Evolutionary conservation across 1,140 invertebrate genomes (phyloP), one percentile per base, ranked within the genome.

Genomic region (honey bee (Apis mellifera)): DNA sequence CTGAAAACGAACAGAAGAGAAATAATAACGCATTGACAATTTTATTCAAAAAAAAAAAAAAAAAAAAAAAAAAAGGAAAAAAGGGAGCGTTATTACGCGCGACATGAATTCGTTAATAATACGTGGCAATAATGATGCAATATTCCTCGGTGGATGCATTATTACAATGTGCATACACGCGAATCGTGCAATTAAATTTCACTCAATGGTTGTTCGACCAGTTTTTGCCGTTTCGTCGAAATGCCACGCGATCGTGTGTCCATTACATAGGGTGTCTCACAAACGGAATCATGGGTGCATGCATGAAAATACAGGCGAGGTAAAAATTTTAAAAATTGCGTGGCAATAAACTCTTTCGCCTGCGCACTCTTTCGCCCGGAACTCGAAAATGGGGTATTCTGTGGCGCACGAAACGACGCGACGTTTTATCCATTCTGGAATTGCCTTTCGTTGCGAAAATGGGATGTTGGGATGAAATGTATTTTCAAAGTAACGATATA

Each of bases 311-410:
- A 74, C 23, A 57, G 78, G 73, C 23, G 69, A 62, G n/a, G 62
- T 71, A 42, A 62, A 78, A 85, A 86, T 84, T 86, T 69, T 65
- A 72, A 42, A 85, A 77, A 85, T 82, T 84, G 81, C 83, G 69
- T 64, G 69, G 85, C 62, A 64, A 84, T 86, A 82, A 86, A 86
- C 73, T 77, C 71, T 86, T 83, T 73, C 64, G 70, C 32, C 21
- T 23, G 69, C 76, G 65, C 70, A 76, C 81, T 68, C 23, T n/a
- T 71, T 55, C 59, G 23, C 57, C 50, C 55, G 62, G 66, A 77
- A 78, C 68, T 62, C 55, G 19, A 52, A 85, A 86, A 77, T 23
- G 84, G 78, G 52, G 48, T 54, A 59, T 78, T 83, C 62, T 21
- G 32, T 62, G 62, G 26, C n/a, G 73, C 74, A 57, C 57, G 59